Evolutionary conservation across 2,888 invertebrate genomes (phyloP).

Genomic region (Galeopsomyia nigrocyanea): DNA sequence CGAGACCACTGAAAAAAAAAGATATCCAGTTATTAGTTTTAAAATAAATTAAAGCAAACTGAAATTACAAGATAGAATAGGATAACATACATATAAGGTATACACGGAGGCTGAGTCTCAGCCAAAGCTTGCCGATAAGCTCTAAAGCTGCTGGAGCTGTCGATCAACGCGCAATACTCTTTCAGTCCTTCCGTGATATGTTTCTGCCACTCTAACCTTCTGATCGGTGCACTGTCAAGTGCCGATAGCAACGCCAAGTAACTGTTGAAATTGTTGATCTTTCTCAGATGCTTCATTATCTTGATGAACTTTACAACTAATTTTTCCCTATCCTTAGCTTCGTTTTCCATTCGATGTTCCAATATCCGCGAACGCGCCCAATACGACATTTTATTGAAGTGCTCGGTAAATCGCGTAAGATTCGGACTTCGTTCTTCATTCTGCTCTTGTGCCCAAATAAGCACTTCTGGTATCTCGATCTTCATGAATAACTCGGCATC

Average conservation of each 20-base stretch:
- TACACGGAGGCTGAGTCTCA: slow-evolving; percentile 97
- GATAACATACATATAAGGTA: slow-evolving; percentile 94
- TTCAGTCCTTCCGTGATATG: slow-evolving; percentile 92
- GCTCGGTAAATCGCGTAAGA: slow-evolving; percentile 96
- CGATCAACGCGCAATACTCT: slow-evolving; percentile 96
- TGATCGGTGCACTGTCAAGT: slow-evolving; percentile 94
- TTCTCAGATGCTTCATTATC: slow-evolving; percentile 97
- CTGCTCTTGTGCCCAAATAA: slow-evolving; percentile 98
- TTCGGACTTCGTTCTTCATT: slow-evolving; percentile 97
- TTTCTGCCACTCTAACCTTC: slow-evolving; percentile 93
- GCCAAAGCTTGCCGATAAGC: slow-evolving; percentile 95
- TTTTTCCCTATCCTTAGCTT: slow-evolving; percentile 95
- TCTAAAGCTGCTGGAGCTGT: slow-evolving; percentile 97
- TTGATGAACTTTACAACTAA: slow-evolving; percentile 96
- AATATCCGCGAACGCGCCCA: slow-evolving; percentile 97
- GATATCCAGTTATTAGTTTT: slow-evolving; percentile 11
- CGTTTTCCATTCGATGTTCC: slow-evolving; percentile 78
- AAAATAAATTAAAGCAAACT: background rate
- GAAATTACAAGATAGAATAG: too few species aligned
- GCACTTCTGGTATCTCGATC: slow-evolving; percentile 96
- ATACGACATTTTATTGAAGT: slow-evolving; percentile 99
- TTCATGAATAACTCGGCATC: slow-evolving; percentile 96
- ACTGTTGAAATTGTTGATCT: slow-evolving; percentile 98
- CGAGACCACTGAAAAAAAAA: slow-evolving; percentile 82
- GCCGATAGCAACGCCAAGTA: slow-evolving; percentile 97